Conservation (phyloP, 2,797 vertebrate species). For the Rhodeus uyekii region DNA sequence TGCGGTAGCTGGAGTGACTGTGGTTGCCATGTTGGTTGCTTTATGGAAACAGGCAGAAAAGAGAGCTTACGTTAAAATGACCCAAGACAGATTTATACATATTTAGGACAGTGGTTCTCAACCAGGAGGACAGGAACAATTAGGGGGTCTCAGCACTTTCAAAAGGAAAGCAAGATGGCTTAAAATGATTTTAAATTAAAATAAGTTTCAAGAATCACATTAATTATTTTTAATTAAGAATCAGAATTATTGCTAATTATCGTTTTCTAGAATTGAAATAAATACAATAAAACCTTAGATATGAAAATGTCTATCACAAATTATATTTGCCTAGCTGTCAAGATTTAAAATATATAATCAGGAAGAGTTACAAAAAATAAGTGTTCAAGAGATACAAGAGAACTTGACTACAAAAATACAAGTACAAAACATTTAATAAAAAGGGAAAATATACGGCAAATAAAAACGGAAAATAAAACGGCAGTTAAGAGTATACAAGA, state of each 20-base stretch:
- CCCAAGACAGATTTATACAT: background rate
- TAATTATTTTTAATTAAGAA: no score
- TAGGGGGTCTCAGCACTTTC: background rate
- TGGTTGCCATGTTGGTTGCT: slow-evolving; percentile 62
- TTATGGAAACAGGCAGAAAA: slow-evolving; percentile 43
- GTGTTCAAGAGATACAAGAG: no score
- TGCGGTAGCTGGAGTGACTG: slow-evolving; percentile 48
- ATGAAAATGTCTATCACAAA: background rate
- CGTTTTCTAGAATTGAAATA: no score
- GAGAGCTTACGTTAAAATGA: background rate
- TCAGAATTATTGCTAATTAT: no score
- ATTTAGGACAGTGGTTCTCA: background rate
- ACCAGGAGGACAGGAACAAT: background rate
- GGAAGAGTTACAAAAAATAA: no score
- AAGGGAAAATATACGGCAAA: no score
- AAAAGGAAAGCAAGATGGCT: background rate
- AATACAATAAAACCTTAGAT: background rate
- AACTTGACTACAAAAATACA: no score
- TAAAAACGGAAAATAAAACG: no score
- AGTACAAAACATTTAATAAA: no score
- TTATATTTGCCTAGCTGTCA: background rate
- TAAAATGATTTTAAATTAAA: background rate
- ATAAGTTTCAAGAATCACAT: no score
- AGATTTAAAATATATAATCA: background rate
- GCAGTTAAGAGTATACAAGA: no score